A percentile compares a stretch with the other conserved stretches of the same genome.
Conservation (phyloP, 2,797 vertebrate genomes). For the Octomys mimax region DNA sequence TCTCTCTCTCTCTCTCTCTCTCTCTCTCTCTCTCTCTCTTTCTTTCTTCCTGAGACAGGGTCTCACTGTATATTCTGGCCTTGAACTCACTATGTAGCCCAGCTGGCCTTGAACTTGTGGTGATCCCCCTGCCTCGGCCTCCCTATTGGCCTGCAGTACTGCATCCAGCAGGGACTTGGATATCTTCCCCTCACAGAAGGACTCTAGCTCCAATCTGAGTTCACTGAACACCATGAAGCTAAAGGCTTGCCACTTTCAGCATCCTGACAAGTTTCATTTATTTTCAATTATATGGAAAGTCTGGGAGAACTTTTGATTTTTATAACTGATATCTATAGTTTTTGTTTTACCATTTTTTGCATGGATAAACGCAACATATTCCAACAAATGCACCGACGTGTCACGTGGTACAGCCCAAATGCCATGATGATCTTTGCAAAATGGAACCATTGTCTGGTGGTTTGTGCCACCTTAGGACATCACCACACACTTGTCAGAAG, state of each 20-base stretch:
- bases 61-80: neutral
- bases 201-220: neutral
- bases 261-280: neutral
- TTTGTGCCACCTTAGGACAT: neutral
- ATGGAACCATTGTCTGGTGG: neutral
- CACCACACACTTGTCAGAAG: neutral
- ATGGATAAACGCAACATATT: neutral
- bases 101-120: neutral
- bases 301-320: neutral
- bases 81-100: neutral
- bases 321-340: neutral
- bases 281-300: neutral
- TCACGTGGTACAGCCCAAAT: rapidly evolving
- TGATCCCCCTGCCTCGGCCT: neutral
- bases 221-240: neutral
- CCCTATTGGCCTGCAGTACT: neutral
- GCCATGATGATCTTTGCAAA: neutral
- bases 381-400: neutral
- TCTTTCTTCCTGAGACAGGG: neutral
- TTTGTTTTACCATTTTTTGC: constrained; percentile 5
- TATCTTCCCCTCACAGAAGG: neutral
- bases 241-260: neutral
- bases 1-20: neutral
- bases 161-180: neutral
- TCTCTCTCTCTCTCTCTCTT: neutral